Evolutionary conservation across 2,113 vertebrate species (phyloP), one percentile per base, ranked within the genome.

Genomic region (Ramphastos sulfuratus): DNA sequence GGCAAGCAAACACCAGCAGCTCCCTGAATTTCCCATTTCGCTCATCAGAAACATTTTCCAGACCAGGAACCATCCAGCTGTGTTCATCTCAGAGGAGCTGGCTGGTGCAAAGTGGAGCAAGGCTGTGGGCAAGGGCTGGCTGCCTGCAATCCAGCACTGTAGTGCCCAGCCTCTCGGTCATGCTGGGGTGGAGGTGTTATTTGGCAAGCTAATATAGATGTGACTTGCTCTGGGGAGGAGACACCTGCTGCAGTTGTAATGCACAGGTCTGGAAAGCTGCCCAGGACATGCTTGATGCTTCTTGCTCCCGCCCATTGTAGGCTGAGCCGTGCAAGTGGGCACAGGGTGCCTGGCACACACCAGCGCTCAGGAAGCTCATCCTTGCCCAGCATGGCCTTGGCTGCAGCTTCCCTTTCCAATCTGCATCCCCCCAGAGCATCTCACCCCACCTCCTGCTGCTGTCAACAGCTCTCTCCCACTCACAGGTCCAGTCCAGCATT

Each of bases 31-130:
- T 50, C 67, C 33, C 14, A 0, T 46, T 18, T 30, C 19, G 14
- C n/a, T 5, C 1, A 16, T 8, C 33, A 58, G 6, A 30, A 59
- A 15, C 12, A 30, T 54, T 84, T 81, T 71, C 46, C 14, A 18
- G 15, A 15, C 6, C 37, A 44, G 55, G 21, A 84, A 35, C 23
- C 60, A 12, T 66, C 42, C 67, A 52, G 30, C 31, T 56, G 35
- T 0, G 1, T 20, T 15, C 39, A 5, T 9, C 61, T 46, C 5
- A 1, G 28, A 65, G 17, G 9, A n/a, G 20, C 6, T 2, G 15
- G 59, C 6, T 3, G 4, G 12, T 55, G 35, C 42, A 56, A 44
- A 70, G 70, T 1, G 1, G 27, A 33, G 42, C 2, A 2, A 48
- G 66, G 55, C 39, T 54, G 44, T 4, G 25, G 25, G 64, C 72